A percentile compares a stretch with the other conserved stretches of the same genome.
phyloP scores from a whole-genome alignment of 1,140 invertebrate genomes.

The Caligus rogercresseyi region DNA sequence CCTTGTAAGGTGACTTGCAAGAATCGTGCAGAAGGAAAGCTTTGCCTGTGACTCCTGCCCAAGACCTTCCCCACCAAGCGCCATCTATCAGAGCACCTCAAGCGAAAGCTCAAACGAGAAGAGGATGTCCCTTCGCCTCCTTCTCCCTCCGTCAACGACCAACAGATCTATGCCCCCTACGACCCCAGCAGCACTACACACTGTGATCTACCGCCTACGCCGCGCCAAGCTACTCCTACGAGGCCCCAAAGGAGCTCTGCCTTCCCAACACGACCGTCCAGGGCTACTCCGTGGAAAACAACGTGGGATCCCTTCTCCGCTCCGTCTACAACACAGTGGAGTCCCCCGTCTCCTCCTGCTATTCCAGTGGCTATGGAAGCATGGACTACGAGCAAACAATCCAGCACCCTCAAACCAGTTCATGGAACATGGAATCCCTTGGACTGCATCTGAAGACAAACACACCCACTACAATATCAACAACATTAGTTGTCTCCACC shows the following conservation, averaged over 20 bases:
- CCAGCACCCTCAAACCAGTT: no score
- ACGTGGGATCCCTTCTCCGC: slow-evolving; percentile 7
- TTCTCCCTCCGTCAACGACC: neutral
- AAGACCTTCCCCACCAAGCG: slow-evolving; percentile 15
- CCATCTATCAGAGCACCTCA: slow-evolving; percentile 6
- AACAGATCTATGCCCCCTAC: neutral
- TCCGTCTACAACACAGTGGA: slow-evolving; percentile 4
- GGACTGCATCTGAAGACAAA: no score
- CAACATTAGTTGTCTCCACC: no score
- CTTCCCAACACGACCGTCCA: neutral
- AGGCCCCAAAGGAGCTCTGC: neutral
- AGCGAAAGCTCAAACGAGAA: slow-evolving; percentile 5
- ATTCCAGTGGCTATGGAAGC: neutral
- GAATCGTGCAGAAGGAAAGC: slow-evolving; percentile 13
- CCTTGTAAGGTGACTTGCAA: slow-evolving; percentile 9
- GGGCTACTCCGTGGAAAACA: neutral
- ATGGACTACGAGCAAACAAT: neutral
- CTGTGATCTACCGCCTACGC: neutral
- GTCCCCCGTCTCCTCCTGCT: neutral
- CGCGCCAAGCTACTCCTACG: no score
- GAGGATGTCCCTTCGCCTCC: neutral
- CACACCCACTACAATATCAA: no score
- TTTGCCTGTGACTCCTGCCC: slow-evolving; percentile 10
- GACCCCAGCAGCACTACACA: neutral
- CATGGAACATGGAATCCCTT: no score